Evolutionary conservation across 2,888 invertebrate species (phyloP).

Genomic region (Balanococcus diminutus): DNA sequence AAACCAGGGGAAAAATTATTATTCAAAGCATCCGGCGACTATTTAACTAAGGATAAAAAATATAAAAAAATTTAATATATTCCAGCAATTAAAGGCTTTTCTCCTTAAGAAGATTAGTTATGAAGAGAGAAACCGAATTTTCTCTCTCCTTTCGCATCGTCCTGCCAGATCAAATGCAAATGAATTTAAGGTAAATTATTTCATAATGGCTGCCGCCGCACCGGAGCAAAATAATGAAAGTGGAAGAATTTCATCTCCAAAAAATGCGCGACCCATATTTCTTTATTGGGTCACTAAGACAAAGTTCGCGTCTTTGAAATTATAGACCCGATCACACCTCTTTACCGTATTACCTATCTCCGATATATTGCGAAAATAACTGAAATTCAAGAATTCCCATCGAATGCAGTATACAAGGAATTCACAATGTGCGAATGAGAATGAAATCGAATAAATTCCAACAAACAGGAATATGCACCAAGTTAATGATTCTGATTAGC

Average conservation of each 20-base stretch:
- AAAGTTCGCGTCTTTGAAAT: slow-evolving; percentile 49
- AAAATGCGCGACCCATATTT: slow-evolving; percentile 50
- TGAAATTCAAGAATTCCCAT: slow-evolving; percentile 30
- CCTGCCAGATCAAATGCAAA: slow-evolving; percentile 45
- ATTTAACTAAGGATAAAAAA: slow-evolving; percentile 22
- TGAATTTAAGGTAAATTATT: slow-evolving; percentile 50
- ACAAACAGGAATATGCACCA: slow-evolving; percentile 1
- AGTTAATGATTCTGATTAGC: slow-evolving; percentile 23
- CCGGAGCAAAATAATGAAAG: neutral
- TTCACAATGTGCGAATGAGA: slow-evolving; percentile 38
- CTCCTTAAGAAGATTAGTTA: slow-evolving; percentile 29
- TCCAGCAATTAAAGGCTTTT: slow-evolving; percentile 35
- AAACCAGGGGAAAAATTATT: neutral
- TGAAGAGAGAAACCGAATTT: slow-evolving; percentile 28
- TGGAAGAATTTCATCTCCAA: slow-evolving; percentile 47
- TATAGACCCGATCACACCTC: slow-evolving; percentile 42
- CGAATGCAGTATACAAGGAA: slow-evolving; percentile 30
- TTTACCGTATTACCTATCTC: neutral
- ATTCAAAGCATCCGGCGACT: slow-evolving; percentile 30
- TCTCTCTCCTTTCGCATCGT: neutral
- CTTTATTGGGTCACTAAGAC: slow-evolving; percentile 51
- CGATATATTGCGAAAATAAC: slow-evolving; percentile 42
- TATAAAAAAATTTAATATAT: slow-evolving; percentile 28
- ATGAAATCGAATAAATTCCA: slow-evolving; percentile 38
- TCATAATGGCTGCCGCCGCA: slow-evolving; percentile 29